These are phyloP conservation scores for Rousettus leschenaultii DNA, from an alignment of 2,113 vertebrate species.

Conservation along the genomic window DNA sequence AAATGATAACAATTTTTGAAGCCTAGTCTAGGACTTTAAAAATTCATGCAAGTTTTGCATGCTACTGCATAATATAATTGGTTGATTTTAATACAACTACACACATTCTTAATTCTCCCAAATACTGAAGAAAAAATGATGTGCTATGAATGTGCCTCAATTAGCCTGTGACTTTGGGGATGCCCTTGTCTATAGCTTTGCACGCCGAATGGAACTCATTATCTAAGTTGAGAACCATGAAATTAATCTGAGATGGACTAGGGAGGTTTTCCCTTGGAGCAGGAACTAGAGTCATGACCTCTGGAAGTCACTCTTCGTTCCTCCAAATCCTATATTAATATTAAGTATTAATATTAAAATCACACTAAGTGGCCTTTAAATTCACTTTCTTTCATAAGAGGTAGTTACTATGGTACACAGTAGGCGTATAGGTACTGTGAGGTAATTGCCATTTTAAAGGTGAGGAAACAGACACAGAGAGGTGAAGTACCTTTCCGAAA, in stretches of 20 bases:
- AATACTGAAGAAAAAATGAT: constrained; percentile 22
- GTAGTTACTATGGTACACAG: background rate
- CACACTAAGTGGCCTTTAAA: constrained; percentile 1
- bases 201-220: constrained; percentile 33
- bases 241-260: constrained; percentile 55
- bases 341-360: constrained; percentile 40
- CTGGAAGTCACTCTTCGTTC: constrained; percentile 40
- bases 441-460: background rate
- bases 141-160: background rate
- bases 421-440: background rate
- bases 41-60: constrained; percentile 25
- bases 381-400: background rate
- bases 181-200: constrained; percentile 5
- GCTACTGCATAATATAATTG: background rate
- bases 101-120: background rate
- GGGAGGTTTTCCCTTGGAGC: background rate
- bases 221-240: constrained; percentile 59
- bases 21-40: background rate
- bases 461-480: background rate
- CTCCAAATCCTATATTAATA: constrained; percentile 34
- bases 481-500: background rate
- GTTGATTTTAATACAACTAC: constrained; percentile 4
- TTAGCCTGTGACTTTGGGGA: constrained; percentile 52
- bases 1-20: constrained; percentile 21
- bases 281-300: background rate